Evolutionary conservation across 2,888 invertebrate species (phyloP).

Genomic region (Agrenia bidenticulata): DNA sequence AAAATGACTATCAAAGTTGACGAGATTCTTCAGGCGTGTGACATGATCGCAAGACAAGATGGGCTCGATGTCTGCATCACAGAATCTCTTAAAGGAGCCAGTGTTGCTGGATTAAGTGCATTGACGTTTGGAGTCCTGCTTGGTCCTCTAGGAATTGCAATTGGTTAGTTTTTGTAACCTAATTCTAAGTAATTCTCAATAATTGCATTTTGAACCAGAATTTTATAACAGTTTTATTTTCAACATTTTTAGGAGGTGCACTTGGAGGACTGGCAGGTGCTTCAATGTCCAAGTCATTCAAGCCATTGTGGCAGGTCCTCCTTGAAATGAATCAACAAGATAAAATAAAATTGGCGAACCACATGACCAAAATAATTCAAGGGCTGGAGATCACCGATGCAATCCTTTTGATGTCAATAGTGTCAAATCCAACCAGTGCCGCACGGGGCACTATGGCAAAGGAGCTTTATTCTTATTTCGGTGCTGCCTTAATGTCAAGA

Average conservation of each 20-base stretch:
- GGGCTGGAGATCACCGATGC: constrained; percentile 45
- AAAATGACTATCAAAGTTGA: constrained; percentile 39
- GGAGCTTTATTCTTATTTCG: constrained; percentile 33
- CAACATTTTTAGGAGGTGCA: constrained; percentile 30
- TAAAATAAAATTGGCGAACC: constrained; percentile 30
- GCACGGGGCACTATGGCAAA: constrained; percentile 29
- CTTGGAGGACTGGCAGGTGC: constrained; percentile 38
- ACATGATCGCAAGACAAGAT: constrained; percentile 40
- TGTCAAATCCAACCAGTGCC: constrained; percentile 25
- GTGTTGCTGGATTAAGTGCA: constrained; percentile 35
- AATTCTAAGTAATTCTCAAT: no score
- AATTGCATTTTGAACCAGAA: neutral
- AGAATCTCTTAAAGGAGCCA: constrained; percentile 45
- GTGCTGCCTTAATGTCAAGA: constrained; percentile 16
- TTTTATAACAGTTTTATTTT: neutral
- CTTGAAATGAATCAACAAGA: constrained; percentile 38
- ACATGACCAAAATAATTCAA: constrained; percentile 36
- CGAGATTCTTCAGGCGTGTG: constrained; percentile 43
- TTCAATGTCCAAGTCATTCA: constrained; percentile 31
- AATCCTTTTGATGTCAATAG: constrained; percentile 36
- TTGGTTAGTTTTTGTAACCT: constrained; percentile 39
- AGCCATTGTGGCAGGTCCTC: constrained; percentile 39
- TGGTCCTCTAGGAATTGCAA: constrained; percentile 46
- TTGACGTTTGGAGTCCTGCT: constrained; percentile 39
- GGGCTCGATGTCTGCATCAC: constrained; percentile 42